These are phyloP conservation scores for Drosophila bunnanda DNA, from an alignment of 2,888 invertebrate genomes.

Conservation along the genomic window DNA sequence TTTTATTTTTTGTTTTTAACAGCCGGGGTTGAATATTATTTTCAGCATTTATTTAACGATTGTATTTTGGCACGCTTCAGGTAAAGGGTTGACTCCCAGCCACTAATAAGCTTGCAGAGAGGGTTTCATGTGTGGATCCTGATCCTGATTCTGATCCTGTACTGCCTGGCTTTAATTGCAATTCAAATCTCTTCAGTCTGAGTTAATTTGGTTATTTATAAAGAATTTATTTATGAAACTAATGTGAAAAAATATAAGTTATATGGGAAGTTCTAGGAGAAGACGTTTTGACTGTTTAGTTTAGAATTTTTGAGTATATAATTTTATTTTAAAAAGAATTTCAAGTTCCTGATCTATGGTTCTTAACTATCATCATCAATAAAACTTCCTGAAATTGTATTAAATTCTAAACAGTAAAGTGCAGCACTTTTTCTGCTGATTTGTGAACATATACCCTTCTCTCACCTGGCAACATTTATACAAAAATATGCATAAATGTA, in stretches of 20 bases:
- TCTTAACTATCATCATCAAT: too few species aligned
- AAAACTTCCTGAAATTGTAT: background rate
- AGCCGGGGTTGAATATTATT: conserved; percentile 19
- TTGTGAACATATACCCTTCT: background rate
- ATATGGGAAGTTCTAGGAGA: too few species aligned
- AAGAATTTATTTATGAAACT: too few species aligned
- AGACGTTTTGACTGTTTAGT: too few species aligned
- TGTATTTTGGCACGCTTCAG: conserved; percentile 13
- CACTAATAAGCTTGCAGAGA: conserved; percentile 2
- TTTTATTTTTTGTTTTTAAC: conserved; percentile 6
- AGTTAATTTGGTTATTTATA: too few species aligned
- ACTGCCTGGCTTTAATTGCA: too few species aligned
- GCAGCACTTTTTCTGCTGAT: background rate
- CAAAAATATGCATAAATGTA: conserved; percentile 24
- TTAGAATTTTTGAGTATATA: background rate
- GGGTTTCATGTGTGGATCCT: background rate
- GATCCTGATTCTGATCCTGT: background rate
- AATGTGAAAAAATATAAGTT: too few species aligned
- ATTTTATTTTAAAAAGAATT: background rate
- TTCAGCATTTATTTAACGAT: conserved; percentile 18
- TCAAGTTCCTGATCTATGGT: too few species aligned
- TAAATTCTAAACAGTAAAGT: background rate
- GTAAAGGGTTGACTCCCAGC: conserved; percentile 4
- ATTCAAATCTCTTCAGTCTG: background rate
- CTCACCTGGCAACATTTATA: background rate